Base-by-base conservation (phyloP, 2,797 vertebrate species). In the Coregonus ussuriensis region DNA sequence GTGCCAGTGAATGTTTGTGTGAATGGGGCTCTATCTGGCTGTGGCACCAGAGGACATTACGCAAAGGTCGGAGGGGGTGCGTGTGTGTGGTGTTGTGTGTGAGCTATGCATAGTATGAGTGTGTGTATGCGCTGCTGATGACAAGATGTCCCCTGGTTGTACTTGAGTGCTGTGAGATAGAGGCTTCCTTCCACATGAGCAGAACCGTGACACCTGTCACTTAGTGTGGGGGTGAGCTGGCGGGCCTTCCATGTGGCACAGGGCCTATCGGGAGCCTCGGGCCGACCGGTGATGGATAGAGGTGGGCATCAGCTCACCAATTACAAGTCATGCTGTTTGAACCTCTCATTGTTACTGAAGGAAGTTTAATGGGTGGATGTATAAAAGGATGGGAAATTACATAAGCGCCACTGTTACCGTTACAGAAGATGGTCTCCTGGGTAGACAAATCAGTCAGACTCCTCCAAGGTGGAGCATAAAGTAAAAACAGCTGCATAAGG, bases 141-240 rank as follows among this genome's bases (percentile, higher is more conserved):
- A 92, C 90, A 92, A 89, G 91, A 83, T 90, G 92, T 92, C 91
- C 90, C 90, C 86, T 51, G 79, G 84, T 87, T 81, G 91, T 92
- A 90, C 92, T 93, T 92, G 87, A 91, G 90, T 89, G 87, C 82
- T 77, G 52, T 41, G 82, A 92, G 89, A 93, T 88, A 88, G 88
- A 86, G 83, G 84, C 54, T 59, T 18, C 54, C 18, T 82, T 84
- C 79, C 91, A 88, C 84, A 89, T 91, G 92, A 85, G 92, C 77
- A 78, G 89, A 94, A 93, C 93, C 81, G 72, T 47, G 91, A 94
- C 77, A 89, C 85, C 91, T 95, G 93, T 93, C 93, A 93, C 88
- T 95, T 91, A 81, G 82, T 15, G 31, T 77, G 85, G 59, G 52
- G 77, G 85, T 80, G 86, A 4, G 81, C 79, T 81, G 84, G 18